Percentiles rank a stretch among this genome's conserved stretches.
phyloP scores from a whole-genome alignment of 37 sponge, comb jelly and placozoan genomes.

The Lycopodina hypogea region DNA sequence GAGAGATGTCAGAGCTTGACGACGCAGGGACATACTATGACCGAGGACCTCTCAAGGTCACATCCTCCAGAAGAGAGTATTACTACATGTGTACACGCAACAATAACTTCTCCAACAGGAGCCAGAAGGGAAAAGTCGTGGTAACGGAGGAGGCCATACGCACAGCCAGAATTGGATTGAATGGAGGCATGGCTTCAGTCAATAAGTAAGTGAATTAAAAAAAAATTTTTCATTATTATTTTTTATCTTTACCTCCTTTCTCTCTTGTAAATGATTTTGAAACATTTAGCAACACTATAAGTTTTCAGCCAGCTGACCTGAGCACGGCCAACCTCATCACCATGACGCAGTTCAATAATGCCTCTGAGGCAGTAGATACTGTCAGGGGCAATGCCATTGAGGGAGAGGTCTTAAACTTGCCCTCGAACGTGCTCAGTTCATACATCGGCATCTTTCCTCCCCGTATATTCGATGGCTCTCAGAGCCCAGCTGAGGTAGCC shows the following conservation, averaged over 20 bases:
- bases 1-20: conserved; percentile 96
- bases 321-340: not conserved
- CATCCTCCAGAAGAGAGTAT: conserved; percentile 73
- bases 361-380: not conserved
- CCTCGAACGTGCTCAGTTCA: conserved; percentile 13
- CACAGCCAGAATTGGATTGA: conserved; percentile 40
- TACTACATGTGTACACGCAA: conserved; percentile 95
- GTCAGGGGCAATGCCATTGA: not conserved
- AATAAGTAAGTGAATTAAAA: conserved; percentile 20
- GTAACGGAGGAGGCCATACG: conserved; percentile 8
- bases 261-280: not conserved
- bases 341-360: not conserved
- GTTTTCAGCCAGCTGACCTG: conserved; percentile 8
- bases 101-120: conserved; percentile 99
- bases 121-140: conserved; percentile 93
- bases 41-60: conserved; percentile 82
- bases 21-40: conserved; percentile 99
- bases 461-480: not conserved
- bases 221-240: not conserved
- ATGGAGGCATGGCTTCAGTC: conserved; percentile 38
- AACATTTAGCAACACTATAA: conserved; percentile 1
- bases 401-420: not conserved
- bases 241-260: not conserved
- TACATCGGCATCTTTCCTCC: conserved; percentile 1
- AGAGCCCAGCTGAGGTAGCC: not conserved